These are phyloP conservation scores for Vannuccia rotundouncinata DNA, from an alignment of 2,888 invertebrate genomes.

Conservation along the genomic window DNA sequence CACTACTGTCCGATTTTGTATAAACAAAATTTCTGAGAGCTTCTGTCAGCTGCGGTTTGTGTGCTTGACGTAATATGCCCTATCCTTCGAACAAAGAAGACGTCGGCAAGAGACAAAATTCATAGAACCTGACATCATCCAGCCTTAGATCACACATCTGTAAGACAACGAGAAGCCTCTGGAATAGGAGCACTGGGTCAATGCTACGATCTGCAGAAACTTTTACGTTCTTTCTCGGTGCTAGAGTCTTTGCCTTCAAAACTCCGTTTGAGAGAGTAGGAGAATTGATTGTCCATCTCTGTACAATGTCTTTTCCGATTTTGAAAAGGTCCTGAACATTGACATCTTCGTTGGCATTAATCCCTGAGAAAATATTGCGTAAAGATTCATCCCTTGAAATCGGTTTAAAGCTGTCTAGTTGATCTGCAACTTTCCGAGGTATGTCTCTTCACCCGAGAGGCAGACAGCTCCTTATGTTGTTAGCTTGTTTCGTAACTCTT, in stretches of 20 bases:
- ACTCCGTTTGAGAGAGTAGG: slow-evolving; percentile 37
- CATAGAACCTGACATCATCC: slow-evolving; percentile 30
- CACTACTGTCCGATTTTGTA: neutral
- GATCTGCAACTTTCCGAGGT: slow-evolving; percentile 36
- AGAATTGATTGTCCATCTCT: slow-evolving; percentile 38
- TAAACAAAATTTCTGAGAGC: slow-evolving; percentile 30
- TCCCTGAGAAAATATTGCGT: slow-evolving; percentile 38
- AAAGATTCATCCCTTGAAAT: slow-evolving; percentile 38
- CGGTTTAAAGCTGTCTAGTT: slow-evolving; percentile 36
- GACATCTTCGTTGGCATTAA: slow-evolving; percentile 37
- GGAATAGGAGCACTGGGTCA: slow-evolving; percentile 35
- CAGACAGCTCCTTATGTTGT: slow-evolving; percentile 41
- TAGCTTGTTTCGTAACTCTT: slow-evolving; percentile 38
- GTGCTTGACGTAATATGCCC: slow-evolving; percentile 9
- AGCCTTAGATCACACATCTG: neutral
- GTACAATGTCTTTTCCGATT: slow-evolving; percentile 38
- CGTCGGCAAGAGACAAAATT: neutral
- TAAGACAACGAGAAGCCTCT: slow-evolving; percentile 29
- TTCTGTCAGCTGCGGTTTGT: slow-evolving; percentile 36
- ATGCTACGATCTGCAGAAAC: slow-evolving; percentile 29
- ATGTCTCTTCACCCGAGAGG: slow-evolving; percentile 36
- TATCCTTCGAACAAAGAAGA: slow-evolving; percentile 36
- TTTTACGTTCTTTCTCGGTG: slow-evolving; percentile 27
- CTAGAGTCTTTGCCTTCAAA: slow-evolving; percentile 36
- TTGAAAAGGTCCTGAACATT: slow-evolving; percentile 36